Base-by-base conservation (phyloP, 1,140 invertebrate genomes). In the Sinonovacula constricta region DNA sequence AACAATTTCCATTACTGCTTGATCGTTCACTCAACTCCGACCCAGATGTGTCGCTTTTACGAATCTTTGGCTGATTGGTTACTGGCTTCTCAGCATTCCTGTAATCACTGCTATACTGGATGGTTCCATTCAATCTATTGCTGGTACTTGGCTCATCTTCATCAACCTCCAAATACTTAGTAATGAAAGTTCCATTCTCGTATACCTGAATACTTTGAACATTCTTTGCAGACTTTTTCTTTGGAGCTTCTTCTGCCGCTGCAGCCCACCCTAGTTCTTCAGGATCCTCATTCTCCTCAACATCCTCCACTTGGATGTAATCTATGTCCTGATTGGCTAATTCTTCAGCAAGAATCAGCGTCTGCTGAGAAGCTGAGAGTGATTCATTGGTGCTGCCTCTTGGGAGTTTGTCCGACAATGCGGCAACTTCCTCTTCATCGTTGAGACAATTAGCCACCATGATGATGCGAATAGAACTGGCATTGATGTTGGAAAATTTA, bases 401-500 rank as follows among this genome's bases (percentile, higher is more conserved):
- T 2, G 18, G 18, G 36, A 2, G 36, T 26, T 59, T 56, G 33
- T 22, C 53, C 54, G 31, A 68, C 18, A 2, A 22, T 39, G 24
- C n/a, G 22, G 15, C 33, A 26, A 28, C 15, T 30, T 24, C 63
- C 26, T 69, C 53, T 30, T 70, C 70, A n/a, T 79, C 70, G 12
- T 54, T 36, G 12, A 78, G 86, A 90, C 94, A 95, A 88, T 95
- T 94, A 0, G 94, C 94, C n/a, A 95, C 92, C 92, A 95, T 94
- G 63, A 95, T 92, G n/a, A 94, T 93, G 67, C 95, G 92, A 39
- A 96, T 93, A 0, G 95, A 96, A 80, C 95, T 95, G 3, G 95
- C 95, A 91, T 96, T 96, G 4, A 93, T 92, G 90, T 97, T 97
- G 85, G 95, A 95, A 88, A 97, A 96, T 71, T 92, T 91, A 88